A percentile compares a stretch with the other conserved stretches of the same genome.
Conservation (phyloP, 2,113 vertebrate species). For the Lasiurus borealis region DNA sequence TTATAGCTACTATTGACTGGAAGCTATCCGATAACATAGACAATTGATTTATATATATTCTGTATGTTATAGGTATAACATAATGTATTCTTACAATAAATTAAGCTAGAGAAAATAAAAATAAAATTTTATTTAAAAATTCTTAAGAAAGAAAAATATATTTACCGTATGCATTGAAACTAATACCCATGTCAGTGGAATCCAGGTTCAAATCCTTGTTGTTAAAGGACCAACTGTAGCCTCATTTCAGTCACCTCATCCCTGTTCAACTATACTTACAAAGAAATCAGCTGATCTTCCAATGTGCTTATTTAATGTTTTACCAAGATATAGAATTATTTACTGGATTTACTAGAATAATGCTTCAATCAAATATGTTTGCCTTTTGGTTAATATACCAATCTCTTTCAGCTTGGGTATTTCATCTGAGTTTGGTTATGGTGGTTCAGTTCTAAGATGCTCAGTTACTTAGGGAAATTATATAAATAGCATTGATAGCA, state of each 20-base stretch:
- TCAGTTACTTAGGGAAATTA: background rate
- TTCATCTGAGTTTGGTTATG: background rate
- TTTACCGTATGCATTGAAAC: background rate
- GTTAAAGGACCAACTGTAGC: background rate
- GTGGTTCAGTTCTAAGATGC: background rate
- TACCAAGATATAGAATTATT: background rate
- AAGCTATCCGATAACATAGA: background rate
- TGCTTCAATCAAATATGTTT: background rate
- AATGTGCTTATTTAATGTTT: background rate
- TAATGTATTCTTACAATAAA: background rate
- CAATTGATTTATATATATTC: background rate
- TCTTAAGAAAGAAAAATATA: background rate
- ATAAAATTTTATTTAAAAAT: background rate
- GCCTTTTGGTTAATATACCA: background rate
- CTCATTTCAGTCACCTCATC: background rate
- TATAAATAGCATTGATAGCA: background rate
- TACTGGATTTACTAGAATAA: background rate
- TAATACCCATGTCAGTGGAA: background rate
- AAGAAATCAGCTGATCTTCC: background rate
- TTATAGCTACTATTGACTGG: background rate
- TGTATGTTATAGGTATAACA: background rate
- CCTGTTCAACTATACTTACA: background rate
- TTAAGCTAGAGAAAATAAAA: background rate
- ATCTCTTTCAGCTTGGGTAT: background rate
- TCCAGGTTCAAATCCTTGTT: background rate